Evolutionary conservation across 2,888 invertebrate genomes (phyloP).

Genomic region (Argyra leucocephala): DNA sequence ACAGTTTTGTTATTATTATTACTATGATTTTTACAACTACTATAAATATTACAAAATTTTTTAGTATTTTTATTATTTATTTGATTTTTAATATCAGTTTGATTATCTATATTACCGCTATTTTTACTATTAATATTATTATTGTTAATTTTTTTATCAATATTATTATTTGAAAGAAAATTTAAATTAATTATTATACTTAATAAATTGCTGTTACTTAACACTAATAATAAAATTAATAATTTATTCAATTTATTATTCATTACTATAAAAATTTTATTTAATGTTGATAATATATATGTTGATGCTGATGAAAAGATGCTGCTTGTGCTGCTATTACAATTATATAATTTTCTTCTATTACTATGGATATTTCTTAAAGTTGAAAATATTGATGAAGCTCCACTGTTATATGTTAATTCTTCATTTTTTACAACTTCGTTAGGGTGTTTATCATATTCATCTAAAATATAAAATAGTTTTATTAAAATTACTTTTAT

Average conservation of each 20-base stretch:
- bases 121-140: neutral
- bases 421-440: conserved; percentile 90
- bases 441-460: conserved; percentile 79
- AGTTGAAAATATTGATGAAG: conserved; percentile 19
- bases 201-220: conserved; percentile 6
- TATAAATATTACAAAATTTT: neutral
- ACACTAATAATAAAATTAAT: neutral
- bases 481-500: neutral
- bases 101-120: neutral
- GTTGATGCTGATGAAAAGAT: neutral
- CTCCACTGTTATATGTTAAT: conserved; percentile 60
- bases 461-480: conserved; percentile 48
- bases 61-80: neutral
- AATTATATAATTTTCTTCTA: neutral
- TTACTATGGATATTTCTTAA: neutral
- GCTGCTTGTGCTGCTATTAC: neutral
- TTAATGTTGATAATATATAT: neutral
- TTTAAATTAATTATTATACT: neutral
- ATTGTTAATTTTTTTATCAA: neutral
- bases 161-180: neutral
- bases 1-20: too few species aligned
- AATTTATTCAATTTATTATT: neutral
- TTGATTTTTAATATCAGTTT: neutral
- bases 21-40: too few species aligned
- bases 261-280: neutral